These are phyloP conservation scores for Eupithecia insigniata DNA, from an alignment of 2,888 invertebrate species.

Conservation along the genomic window DNA sequence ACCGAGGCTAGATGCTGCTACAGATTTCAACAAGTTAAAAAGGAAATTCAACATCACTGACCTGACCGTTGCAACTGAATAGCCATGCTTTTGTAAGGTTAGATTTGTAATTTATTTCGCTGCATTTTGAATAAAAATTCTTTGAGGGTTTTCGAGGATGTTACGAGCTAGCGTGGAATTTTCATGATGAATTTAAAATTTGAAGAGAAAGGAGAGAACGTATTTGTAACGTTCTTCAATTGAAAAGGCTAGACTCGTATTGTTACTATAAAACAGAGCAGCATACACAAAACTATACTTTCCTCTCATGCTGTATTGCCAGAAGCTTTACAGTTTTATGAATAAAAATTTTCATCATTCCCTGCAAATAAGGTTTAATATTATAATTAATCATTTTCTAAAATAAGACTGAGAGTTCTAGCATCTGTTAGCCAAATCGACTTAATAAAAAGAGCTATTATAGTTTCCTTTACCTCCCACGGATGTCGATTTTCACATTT, in stretches of 20 bases:
- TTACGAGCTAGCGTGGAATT: constrained; percentile 10
- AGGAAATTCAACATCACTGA: constrained; percentile 28
- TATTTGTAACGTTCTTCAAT: background rate
- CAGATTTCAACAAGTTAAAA: constrained; percentile 34
- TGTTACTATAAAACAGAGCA: background rate
- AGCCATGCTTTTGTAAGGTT: constrained; percentile 8
- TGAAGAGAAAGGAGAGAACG: background rate
- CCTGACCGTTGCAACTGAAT: constrained; percentile 19
- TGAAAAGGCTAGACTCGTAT: background rate
- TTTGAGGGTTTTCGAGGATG: constrained; percentile 23
- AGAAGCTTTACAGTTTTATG: background rate
- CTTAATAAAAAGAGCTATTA: background rate
- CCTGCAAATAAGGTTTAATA: background rate
- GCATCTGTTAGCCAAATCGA: background rate
- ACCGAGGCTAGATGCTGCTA: constrained; percentile 22
- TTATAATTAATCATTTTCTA: background rate
- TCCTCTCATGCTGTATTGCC: background rate
- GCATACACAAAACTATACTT: background rate
- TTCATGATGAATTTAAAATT: constrained; percentile 10
- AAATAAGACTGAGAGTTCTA: background rate
- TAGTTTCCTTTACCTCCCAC: background rate
- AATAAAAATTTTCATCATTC: background rate
- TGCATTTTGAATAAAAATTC: constrained; percentile 34
- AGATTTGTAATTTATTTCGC: constrained; percentile 31
- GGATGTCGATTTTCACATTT: background rate